Evolutionary conservation across 1,140 invertebrate species (phyloP).

Genomic region (Pantala flavescens): DNA sequence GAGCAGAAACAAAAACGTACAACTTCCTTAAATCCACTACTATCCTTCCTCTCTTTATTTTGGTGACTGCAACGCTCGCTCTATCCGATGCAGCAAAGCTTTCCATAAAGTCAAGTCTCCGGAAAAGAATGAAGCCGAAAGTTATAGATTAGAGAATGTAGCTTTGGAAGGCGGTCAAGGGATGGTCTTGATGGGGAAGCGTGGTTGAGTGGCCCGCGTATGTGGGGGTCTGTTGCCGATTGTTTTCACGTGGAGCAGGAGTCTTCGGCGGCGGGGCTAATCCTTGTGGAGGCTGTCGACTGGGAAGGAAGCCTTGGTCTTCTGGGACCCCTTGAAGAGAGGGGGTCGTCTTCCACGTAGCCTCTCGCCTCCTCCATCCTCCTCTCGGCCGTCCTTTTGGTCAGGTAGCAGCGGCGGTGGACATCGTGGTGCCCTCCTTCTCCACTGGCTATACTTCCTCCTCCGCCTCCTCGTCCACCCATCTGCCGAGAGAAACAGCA

Average conservation of each 20-base stretch:
- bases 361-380: neutral
- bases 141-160: too few species aligned
- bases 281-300: neutral
- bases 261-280: neutral
- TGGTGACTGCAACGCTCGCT: too few species aligned
- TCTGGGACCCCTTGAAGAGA: neutral
- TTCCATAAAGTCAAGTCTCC: too few species aligned
- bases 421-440: neutral
- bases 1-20: too few species aligned
- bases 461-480: neutral
- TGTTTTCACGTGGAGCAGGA: neutral
- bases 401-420: slow-evolving; percentile 1
- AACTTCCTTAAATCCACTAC: too few species aligned
- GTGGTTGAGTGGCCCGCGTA: too few species aligned
- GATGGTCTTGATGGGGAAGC: too few species aligned
- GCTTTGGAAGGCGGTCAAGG: too few species aligned
- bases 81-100: too few species aligned
- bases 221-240: neutral
- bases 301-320: neutral
- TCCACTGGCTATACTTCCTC: neutral
- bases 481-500: neutral
- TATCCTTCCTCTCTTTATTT: too few species aligned
- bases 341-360: neutral
- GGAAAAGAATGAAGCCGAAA: too few species aligned
- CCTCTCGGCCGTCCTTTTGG: neutral